A percentile compares a stretch with the other conserved stretches of the same genome.
Conservation (phyloP, 2,888 invertebrate genomes). For the Caenorhabditis panamensis region DNA sequence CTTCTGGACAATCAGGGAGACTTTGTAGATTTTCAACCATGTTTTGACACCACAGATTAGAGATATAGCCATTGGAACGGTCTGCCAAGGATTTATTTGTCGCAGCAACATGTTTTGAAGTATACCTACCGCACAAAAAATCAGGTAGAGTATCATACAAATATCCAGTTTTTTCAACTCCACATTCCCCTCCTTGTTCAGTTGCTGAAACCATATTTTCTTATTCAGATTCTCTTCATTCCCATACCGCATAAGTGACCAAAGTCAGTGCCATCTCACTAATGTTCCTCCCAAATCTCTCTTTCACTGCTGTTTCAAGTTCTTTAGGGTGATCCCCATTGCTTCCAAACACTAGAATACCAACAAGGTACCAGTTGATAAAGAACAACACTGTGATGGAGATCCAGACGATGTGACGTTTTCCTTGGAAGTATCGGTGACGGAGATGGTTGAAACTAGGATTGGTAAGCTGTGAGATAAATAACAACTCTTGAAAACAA, state of each 20-base stretch:
- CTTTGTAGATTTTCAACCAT: slow-evolving; percentile 28
- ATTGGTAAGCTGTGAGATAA: background rate
- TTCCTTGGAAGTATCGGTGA: slow-evolving; percentile 22
- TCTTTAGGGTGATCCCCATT: slow-evolving; percentile 36
- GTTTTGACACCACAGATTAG: slow-evolving; percentile 22
- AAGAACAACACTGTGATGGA: slow-evolving; percentile 21
- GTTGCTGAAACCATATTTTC: slow-evolving; percentile 17
- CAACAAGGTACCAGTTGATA: slow-evolving; percentile 30
- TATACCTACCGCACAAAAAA: slow-evolving; percentile 18
- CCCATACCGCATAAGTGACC: slow-evolving; percentile 39
- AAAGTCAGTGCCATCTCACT: slow-evolving; percentile 39
- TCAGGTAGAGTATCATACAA: slow-evolving; percentile 25
- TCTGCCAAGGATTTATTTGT: slow-evolving; percentile 2
- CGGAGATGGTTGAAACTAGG: slow-evolving; percentile 4
- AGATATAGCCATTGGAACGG: slow-evolving; percentile 36
- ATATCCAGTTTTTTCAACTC: slow-evolving; percentile 8
- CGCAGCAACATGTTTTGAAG: background rate
- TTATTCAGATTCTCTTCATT: background rate
- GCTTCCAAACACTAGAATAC: slow-evolving; percentile 9
- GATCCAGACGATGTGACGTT: slow-evolving; percentile 30
- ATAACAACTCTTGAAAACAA: background rate
- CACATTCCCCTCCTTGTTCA: background rate
- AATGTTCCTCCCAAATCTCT: slow-evolving; percentile 33
- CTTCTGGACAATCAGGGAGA: slow-evolving; percentile 12
- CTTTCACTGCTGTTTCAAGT: slow-evolving; percentile 5